Evolutionary conservation across 2,113 vertebrate genomes (phyloP).

Genomic region (Dermatemys mawii): DNA sequence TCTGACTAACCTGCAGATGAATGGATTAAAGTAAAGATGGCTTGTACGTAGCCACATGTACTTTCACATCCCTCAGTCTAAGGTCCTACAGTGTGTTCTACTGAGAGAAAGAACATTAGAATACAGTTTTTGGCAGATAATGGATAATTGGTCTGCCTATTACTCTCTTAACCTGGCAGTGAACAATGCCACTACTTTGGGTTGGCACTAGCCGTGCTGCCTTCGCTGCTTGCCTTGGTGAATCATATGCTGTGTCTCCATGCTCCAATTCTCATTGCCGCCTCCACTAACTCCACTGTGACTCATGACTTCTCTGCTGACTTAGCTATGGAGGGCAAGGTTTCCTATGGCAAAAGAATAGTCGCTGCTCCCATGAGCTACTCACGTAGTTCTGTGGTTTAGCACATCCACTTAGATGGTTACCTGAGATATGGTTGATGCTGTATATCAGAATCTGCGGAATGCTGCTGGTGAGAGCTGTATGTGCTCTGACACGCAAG

Average conservation of each 20-base stretch:
- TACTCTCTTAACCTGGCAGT: neutral
- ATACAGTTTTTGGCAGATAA: neutral
- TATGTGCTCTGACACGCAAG: neutral
- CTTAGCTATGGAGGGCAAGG: neutral
- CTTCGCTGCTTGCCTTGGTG: neutral
- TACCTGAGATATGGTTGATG: neutral
- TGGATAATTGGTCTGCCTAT: neutral
- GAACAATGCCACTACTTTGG: neutral
- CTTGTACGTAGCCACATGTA: neutral
- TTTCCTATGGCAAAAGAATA: neutral
- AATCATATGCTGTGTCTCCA: neutral
- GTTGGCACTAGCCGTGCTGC: neutral
- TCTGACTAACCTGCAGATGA: neutral
- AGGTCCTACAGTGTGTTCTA: neutral
- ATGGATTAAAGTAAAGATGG: neutral
- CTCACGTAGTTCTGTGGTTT: neutral
- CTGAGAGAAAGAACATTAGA: neutral
- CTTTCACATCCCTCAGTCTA: neutral
- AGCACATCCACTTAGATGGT: neutral
- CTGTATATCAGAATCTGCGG: neutral
- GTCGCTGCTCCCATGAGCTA: accelerated
- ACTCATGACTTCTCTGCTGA: neutral
- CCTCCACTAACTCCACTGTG: neutral
- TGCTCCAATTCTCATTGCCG: neutral
- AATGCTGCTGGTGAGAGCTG: constrained; percentile 11